Evolutionary conservation across 2,113 vertebrate genomes (phyloP).

Genomic region (Plestiodon gilberti): DNA sequence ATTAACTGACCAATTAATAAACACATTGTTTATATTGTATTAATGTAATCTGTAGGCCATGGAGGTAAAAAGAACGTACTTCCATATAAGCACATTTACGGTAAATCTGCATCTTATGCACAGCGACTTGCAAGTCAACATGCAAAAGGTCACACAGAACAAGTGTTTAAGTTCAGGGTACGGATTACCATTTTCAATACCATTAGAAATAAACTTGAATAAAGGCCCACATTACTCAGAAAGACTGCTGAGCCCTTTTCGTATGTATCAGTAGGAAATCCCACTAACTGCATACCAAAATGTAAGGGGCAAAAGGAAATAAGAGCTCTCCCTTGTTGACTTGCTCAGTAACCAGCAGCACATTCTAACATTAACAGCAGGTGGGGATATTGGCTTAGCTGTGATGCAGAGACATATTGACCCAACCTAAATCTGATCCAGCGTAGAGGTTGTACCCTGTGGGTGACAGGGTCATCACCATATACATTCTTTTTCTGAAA

Average conservation of each 20-base stretch:
- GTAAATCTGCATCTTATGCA: too few species aligned
- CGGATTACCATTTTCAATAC: not conserved
- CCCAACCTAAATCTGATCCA: conserved; percentile 14
- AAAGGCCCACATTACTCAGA: not conserved
- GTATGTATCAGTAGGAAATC: not conserved
- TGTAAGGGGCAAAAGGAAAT: not conserved
- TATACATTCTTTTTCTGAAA: not conserved
- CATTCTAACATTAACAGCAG: not conserved
- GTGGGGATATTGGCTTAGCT: not conserved
- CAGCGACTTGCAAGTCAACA: not conserved
- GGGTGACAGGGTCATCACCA: rapidly evolving
- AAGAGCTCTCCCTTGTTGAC: not conserved
- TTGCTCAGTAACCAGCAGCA: not conserved
- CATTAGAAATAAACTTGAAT: not conserved
- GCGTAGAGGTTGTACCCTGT: not conserved
- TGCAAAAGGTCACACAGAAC: not conserved
- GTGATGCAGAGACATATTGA: not conserved
- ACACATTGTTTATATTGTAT: not conserved
- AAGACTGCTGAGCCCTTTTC: not conserved
- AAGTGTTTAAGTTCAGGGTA: not conserved
- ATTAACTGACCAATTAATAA: too few species aligned
- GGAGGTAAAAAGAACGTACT: not conserved
- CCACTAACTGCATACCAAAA: not conserved
- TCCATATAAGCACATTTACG: not conserved
- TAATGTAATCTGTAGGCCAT: not conserved